A percentile compares a stretch with the other conserved stretches of the same genome.
These are phyloP conservation scores for Cynopterus sphinx DNA, from an alignment of 2,797 vertebrate genomes.

Conservation along the genomic window DNA sequence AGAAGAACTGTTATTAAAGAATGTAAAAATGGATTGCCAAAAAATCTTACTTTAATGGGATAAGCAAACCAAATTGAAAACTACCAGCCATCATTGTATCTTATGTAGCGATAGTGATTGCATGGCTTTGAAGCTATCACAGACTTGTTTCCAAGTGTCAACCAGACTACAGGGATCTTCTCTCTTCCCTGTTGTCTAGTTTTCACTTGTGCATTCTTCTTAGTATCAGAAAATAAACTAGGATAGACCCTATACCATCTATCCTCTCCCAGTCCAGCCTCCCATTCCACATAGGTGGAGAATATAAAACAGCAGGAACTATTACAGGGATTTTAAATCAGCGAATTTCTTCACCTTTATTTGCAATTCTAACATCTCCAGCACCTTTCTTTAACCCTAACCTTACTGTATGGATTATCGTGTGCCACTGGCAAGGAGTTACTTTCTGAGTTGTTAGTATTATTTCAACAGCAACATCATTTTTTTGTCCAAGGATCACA, in stretches of 20 bases:
- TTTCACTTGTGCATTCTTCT: neutral
- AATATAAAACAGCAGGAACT: neutral
- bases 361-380: neutral
- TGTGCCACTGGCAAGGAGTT: neutral
- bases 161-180: neutral
- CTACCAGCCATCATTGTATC: neutral
- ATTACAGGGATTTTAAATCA: neutral
- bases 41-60: conserved; percentile 26
- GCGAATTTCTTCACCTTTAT: neutral
- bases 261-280: neutral
- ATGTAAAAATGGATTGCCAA: conserved; percentile 20
- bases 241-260: neutral
- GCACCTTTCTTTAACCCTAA: neutral
- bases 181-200: neutral
- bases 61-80: conserved; percentile 37
- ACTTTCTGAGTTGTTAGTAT: neutral
- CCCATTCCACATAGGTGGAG: neutral
- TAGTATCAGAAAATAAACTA: neutral
- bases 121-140: neutral
- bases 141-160: neutral
- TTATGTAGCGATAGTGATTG: neutral
- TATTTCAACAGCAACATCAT: neutral
- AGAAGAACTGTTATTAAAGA: conserved; percentile 7
- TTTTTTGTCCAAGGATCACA: neutral
- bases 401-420: neutral